A percentile compares a stretch with the other conserved stretches of the same genome.
Evolutionary conservation across 1,140 invertebrate species (phyloP).

Genomic region (Manduca sexta): DNA sequence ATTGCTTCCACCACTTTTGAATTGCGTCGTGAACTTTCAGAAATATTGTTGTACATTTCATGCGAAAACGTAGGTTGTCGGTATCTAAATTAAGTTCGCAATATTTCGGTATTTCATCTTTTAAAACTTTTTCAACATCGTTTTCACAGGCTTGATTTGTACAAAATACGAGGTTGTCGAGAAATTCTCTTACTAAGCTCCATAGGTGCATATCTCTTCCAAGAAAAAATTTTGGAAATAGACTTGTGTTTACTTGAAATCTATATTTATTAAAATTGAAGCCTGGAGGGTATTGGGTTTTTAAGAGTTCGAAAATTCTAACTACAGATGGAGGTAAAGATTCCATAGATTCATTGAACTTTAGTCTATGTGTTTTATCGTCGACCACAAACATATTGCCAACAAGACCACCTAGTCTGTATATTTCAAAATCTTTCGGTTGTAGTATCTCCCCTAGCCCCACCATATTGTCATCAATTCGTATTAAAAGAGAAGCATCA

Average conservation of each 20-base stretch:
- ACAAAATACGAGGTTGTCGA: conserved; percentile 2
- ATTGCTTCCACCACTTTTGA: conserved; percentile 13
- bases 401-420: background rate
- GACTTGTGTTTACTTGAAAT: background rate
- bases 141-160: conserved; percentile 6
- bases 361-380: background rate
- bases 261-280: conserved; percentile 1
- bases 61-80: background rate
- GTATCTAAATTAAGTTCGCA: background rate
- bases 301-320: background rate
- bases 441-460: background rate
- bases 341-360: background rate
- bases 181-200: background rate
- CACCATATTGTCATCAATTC: conserved; percentile 1
- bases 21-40: conserved; percentile 7
- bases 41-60: conserved; percentile 1
- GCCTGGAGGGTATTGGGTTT: background rate
- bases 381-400: conserved; percentile 2
- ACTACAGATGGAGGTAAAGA: background rate
- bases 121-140: conserved; percentile 4
- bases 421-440: background rate
- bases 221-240: conserved; percentile 3
- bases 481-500: background rate
- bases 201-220: background rate
- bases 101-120: conserved; percentile 3